Evolutionary conservation across 1,140 invertebrate species (phyloP).

Genomic region (Neuroterus valhalla): DNA sequence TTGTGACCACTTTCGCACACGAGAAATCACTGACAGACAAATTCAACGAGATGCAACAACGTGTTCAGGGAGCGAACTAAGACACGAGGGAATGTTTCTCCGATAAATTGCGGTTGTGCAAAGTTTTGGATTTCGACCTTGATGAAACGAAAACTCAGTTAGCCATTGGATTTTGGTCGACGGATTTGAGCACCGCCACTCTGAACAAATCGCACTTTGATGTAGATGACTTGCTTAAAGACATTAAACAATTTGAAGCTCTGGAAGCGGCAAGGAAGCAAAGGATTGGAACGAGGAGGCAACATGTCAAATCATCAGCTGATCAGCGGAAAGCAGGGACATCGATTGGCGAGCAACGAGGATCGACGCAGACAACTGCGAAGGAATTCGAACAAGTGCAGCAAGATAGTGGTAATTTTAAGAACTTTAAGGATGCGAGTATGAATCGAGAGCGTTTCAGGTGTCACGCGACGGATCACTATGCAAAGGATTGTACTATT

Average conservation of each 20-base stretch:
- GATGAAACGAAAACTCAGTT: conserved; percentile 39
- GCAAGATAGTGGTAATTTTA: background rate
- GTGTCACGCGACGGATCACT: conserved; percentile 4
- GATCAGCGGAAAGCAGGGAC: background rate
- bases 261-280: conserved; percentile 28
- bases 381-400: background rate
- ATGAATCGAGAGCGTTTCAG: background rate
- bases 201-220: conserved; percentile 14
- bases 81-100: conserved; percentile 31
- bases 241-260: conserved; percentile 34
- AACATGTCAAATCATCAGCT: background rate
- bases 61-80: background rate
- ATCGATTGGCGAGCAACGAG: background rate
- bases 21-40: background rate
- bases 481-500: background rate
- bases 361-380: background rate
- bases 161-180: conserved; percentile 36
- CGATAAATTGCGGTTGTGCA: conserved; percentile 38
- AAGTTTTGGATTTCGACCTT: background rate
- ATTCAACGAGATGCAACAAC: conserved; percentile 26
- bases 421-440: background rate
- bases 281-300: background rate
- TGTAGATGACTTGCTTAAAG: conserved; percentile 31
- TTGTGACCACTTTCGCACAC: background rate
- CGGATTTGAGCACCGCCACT: conserved; percentile 32